Base-by-base conservation (phyloP, 2,113 vertebrate species). In the Tiliqua scincoides region DNA sequence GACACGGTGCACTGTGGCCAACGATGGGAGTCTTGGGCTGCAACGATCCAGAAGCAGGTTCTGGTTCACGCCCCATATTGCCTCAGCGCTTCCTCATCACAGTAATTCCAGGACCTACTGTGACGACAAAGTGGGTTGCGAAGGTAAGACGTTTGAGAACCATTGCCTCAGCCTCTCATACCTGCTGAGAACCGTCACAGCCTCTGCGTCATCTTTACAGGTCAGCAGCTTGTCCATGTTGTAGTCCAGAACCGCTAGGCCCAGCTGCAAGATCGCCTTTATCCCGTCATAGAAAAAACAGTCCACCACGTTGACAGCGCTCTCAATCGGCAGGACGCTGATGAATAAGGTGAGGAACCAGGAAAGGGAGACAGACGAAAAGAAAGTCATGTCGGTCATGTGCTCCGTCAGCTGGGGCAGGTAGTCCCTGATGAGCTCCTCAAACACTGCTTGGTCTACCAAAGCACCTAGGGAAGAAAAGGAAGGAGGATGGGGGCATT, bases 261-360 rank as follows among this genome's bases (percentile, higher is more conserved):
- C 98, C 30, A 99, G 97, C 93, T 99, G 99, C 93, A 99, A 95
- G 71, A 99, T 97, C 79, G 98, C 98, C 89, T 98, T 98, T 80
- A 99, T 98, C 85, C 98, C 99, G 57, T 99, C 98, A 27, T 98
- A 99, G 97, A 99, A 99, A 92, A 99, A 99, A 91, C 98, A 99
- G 95, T 99, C 99, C 3, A 99, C 98, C 84, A 99, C 98, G 74
- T 98, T 99, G 89, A 99, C 98, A 2, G 99, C 98, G 30, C 99
- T 98, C 94, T 99, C 98, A 89, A 99, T 98, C 88, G 98, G 98
- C 78, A 99, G 94, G 86, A 99, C 99, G 1, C 98, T 99, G 96
- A 99, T 98, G 93, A 99, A 99, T 89, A 99, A 97, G 21, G 99
- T 99, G 94, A 99, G 98, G 93, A 99, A 99, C 99, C 99, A 99